Evolutionary conservation across 1,140 invertebrate genomes (phyloP), one percentile per base, ranked within the genome.

Genomic region (Solenopsis invicta): DNA sequence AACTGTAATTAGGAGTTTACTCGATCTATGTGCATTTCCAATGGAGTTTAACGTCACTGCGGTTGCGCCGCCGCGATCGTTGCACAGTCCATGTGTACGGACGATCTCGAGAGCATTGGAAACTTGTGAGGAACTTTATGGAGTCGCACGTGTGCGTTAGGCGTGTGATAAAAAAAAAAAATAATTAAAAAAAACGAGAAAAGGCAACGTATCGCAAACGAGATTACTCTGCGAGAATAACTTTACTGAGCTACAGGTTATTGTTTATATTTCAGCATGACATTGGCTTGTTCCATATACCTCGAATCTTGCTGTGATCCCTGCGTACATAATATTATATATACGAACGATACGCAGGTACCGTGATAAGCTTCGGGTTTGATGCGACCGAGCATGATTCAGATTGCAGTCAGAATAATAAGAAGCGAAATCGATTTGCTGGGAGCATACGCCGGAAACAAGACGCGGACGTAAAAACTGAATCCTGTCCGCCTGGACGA

Each of bases 401-500:
- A 34, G 45, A 50, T 50, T 62, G 67, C 52, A 75, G 80, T 41
- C 80, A n/a, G 80, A 84, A 84, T 82, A 84, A 84, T 75, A 84
- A 84, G 80, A 52, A 50, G 66, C 16, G 48, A 87, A 89, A 78
- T 76, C 64, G 77, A 89, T 89, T 89, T 71, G 67, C 71, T 71
- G 12, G 45, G 64, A 71, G 62, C 21, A 45, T 64, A 89, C 59
- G 37, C 45, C 78, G 61, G 86, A 66, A 59, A 77, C 29, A 81
- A 87, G 66, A 71, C 61, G 72, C 62, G 62, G 78, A 88, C 82
- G 78, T 92, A 92, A 92, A 92, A 92, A 90, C 48, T 41, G 80
- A 85, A 90, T 92, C 87, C 88, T 80, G 82, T 87, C 85, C 90
- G 87, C 80, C 87, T 89, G 88, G 77, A 75, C 62, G 88, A 92